Percentiles rank a stretch among this genome's conserved stretches.
phyloP scores from a whole-genome alignment of 2,113 vertebrate genomes.

The Aepyceros melampus region DNA sequence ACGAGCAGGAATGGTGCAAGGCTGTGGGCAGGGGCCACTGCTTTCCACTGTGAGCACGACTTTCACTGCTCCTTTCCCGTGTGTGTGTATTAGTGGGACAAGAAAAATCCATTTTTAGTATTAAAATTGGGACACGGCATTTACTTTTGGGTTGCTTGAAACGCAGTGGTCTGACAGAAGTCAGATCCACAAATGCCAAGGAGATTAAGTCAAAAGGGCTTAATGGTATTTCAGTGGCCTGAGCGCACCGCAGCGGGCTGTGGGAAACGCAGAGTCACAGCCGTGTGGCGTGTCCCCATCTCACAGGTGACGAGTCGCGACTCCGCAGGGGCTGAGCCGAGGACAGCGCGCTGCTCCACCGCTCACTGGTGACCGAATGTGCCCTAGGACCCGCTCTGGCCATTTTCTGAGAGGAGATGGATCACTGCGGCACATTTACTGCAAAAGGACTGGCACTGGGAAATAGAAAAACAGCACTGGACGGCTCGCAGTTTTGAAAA shows the following conservation, averaged over 20 bases:
- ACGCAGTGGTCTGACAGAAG: not conserved
- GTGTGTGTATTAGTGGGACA: not conserved
- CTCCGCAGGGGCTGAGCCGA: not conserved
- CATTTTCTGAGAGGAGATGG: not conserved
- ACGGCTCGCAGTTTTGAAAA: not conserved
- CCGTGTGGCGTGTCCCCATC: no score
- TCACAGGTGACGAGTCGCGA: not conserved
- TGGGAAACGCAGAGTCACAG: not conserved
- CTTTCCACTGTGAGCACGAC: fast-evolving
- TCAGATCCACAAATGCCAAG: not conserved
- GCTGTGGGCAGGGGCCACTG: not conserved
- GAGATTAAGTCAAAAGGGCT: not conserved
- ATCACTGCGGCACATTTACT: not conserved
- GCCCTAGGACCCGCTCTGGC: not conserved
- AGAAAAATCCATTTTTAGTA: not conserved
- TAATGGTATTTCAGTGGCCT: not conserved
- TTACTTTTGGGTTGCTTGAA: not conserved
- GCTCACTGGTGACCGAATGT: not conserved
- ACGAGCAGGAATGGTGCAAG: not conserved
- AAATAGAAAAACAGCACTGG: not conserved
- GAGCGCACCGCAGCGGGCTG: not conserved
- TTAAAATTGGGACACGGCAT: not conserved
- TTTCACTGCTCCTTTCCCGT: not conserved
- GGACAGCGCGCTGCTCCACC: not conserved
- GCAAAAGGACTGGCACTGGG: not conserved